Conservation (phyloP, 2,113 vertebrate species). For the Passerina amoena region DNA sequence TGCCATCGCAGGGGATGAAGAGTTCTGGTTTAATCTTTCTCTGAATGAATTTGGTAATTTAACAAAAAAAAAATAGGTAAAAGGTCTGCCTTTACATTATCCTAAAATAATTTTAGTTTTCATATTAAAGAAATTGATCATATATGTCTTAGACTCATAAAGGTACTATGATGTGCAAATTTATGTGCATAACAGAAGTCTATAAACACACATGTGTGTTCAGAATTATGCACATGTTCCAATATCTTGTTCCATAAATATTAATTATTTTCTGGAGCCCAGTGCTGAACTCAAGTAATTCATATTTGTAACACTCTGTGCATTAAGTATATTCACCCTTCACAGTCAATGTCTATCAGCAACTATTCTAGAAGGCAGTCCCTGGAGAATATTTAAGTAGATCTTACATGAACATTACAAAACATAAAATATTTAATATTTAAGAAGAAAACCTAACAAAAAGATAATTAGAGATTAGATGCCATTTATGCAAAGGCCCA, state of each 20-base stretch:
- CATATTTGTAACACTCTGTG: neutral
- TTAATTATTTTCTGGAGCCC: neutral
- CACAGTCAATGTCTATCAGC: neutral
- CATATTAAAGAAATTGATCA: neutral
- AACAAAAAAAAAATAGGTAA: neutral
- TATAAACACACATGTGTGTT: fast-evolving
- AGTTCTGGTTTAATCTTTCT: neutral
- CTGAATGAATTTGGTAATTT: neutral
- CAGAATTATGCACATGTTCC: neutral
- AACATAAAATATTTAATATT: neutral
- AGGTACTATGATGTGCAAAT: neutral
- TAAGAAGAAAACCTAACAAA: neutral
- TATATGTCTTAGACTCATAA: neutral
- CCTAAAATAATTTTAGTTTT: neutral
- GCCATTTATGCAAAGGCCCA: neutral
- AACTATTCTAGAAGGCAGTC: neutral
- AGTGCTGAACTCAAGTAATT: neutral
- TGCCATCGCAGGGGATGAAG: neutral
- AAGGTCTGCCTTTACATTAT: neutral
- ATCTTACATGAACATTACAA: neutral
- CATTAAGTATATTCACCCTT: neutral
- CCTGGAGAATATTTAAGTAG: neutral
- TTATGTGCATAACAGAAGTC: neutral
- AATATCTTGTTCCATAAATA: neutral
- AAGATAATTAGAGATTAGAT: neutral